These are phyloP conservation scores for Drosophila aff. DNA, from an alignment of 1,140 invertebrate genomes.

Conservation along the genomic window DNA sequence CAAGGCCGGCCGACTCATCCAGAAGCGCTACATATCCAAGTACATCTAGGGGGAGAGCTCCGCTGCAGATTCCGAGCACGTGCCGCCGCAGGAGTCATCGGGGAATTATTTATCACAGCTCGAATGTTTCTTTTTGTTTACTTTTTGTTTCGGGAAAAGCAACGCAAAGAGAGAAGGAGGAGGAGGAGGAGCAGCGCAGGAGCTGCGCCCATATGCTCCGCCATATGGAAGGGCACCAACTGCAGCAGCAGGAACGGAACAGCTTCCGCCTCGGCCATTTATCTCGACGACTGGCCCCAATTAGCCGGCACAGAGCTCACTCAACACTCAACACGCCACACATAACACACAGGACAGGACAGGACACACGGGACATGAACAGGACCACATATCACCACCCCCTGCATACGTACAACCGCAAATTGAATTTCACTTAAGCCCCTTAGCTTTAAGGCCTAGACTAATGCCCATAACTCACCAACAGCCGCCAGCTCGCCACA, in stretches of 20 bases:
- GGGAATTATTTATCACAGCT: constrained; percentile 73
- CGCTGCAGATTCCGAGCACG: constrained; percentile 60
- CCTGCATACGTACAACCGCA: constrained; percentile 70
- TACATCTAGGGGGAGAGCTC: constrained; percentile 66
- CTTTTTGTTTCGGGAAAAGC: constrained; percentile 76
- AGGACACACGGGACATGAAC: constrained; percentile 3
- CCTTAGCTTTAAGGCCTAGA: constrained; percentile 68
- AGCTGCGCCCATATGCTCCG: constrained; percentile 39
- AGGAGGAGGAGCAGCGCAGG: constrained; percentile 20
- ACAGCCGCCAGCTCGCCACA: constrained; percentile 31
- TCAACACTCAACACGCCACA: constrained; percentile 3
- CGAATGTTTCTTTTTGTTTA: constrained; percentile 75
- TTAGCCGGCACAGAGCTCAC: constrained; percentile 48
- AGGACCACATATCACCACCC: constrained; percentile 11
- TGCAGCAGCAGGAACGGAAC: constrained; percentile 10
- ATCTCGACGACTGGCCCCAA: constrained; percentile 60
- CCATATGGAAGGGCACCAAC: constrained; percentile 61
- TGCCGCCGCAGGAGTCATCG: constrained; percentile 67
- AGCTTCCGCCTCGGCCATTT: constrained; percentile 46
- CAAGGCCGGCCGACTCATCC: constrained; percentile 80
- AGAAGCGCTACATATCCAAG: constrained; percentile 85
- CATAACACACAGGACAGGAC: background rate
- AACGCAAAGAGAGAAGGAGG: constrained; percentile 65
- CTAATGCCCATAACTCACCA: constrained; percentile 67
- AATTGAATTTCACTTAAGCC: constrained; percentile 74